Conservation (phyloP, 2,113 vertebrate genomes). For the Hemiprocne comata region DNA sequence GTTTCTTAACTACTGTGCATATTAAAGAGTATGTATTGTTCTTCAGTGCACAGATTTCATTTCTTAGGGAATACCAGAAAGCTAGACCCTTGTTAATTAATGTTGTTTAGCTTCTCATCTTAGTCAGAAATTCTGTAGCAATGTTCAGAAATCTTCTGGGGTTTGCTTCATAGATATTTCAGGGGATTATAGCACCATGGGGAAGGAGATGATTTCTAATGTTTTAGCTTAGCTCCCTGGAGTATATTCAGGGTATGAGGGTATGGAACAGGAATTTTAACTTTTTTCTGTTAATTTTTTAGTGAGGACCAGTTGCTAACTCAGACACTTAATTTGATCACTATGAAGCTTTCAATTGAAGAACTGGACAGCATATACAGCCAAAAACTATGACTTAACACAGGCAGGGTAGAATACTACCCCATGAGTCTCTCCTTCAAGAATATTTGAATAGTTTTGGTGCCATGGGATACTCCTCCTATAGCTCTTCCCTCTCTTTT, state of each 20-base stretch:
- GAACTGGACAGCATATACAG: neutral
- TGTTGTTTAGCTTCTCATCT: neutral
- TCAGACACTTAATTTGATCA: neutral
- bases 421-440: neutral
- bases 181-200: neutral
- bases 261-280: neutral
- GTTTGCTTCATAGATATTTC: neutral
- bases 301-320: neutral
- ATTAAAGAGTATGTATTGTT: neutral
- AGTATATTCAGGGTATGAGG: neutral
- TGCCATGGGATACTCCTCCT: neutral
- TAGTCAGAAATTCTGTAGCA: neutral
- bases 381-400: neutral
- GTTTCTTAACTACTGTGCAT: neutral
- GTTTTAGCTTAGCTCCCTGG: rapidly evolving
- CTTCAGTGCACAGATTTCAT: neutral
- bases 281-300: neutral
- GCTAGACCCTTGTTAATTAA: neutral
- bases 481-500: neutral
- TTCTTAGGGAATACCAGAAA: neutral
- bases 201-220: neutral
- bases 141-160: neutral
- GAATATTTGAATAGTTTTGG: neutral
- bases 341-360: neutral
- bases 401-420: neutral